A percentile compares a stretch with the other conserved stretches of the same genome.
Evolutionary conservation across 2,113 vertebrate genomes (phyloP).

Genomic region (Maccullochella peelii): DNA sequence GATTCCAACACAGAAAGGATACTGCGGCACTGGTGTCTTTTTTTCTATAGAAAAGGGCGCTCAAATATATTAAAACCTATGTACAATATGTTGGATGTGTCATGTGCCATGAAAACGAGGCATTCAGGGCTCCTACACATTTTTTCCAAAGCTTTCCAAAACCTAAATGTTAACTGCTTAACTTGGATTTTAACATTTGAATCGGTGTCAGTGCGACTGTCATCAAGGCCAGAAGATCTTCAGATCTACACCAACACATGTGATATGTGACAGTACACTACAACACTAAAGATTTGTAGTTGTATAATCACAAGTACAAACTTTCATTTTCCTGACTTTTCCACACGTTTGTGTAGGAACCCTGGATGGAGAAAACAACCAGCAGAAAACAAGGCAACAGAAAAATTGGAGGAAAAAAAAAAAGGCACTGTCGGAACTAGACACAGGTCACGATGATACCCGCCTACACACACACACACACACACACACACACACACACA

Average conservation of each 20-base stretch:
- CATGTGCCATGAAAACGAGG: slow-evolving; percentile 71
- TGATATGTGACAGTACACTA: slow-evolving; percentile 7
- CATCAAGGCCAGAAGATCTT: slow-evolving; percentile 32
- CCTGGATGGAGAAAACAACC: slow-evolving; percentile 56
- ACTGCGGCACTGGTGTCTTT: slow-evolving; percentile 71
- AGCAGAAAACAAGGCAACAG: slow-evolving; percentile 74
- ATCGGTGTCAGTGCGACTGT: slow-evolving; percentile 4
- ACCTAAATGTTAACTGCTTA: background rate
- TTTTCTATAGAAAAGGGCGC: slow-evolving; percentile 65
- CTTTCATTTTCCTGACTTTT: background rate
- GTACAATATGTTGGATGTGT: slow-evolving; percentile 78
- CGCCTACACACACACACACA: background rate
- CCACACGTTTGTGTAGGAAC: slow-evolving; percentile 35
- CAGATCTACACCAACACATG: slow-evolving; percentile 2
- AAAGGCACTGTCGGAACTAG: slow-evolving; percentile 93
- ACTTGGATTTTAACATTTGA: background rate
- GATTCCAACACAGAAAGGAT: slow-evolving; percentile 64
- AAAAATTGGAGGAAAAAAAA: slow-evolving; percentile 75
- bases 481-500: background rate
- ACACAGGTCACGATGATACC: slow-evolving; percentile 61
- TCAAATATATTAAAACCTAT: slow-evolving; percentile 83
- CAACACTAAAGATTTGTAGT: background rate
- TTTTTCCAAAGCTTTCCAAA: slow-evolving; percentile 27
- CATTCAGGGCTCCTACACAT: slow-evolving; percentile 64
- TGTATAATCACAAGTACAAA: background rate